Evolutionary conservation across 2,797 vertebrate species (phyloP), one percentile per base, ranked within the genome.

Genomic region (Hirundo rustica): DNA sequence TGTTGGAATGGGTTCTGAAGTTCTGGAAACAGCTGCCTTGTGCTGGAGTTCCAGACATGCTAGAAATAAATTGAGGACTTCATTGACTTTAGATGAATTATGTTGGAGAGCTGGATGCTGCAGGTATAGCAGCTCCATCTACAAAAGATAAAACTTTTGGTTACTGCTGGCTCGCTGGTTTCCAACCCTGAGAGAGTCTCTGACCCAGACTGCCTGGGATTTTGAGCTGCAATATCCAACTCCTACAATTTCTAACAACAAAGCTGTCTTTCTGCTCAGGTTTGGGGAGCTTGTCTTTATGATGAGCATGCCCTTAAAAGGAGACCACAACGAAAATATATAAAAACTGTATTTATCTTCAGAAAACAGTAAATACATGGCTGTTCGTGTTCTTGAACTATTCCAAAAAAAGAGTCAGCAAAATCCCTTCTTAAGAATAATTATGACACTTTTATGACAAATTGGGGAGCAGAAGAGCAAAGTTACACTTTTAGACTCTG

Each of bases 51-150:
- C 34, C 88, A 82, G 88, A 64, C 30, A 0, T 4, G 5, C 54
- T 67, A 13, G 30, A 88, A 96, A 95, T 88, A 80, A 95, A 96
- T 80, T 27, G 68, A 93, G 47, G 80, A 25, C 61, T 93, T 89
- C 68, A 74, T 45, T 87, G 87, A 40, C 78, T 89, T 89, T 5
- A 51, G 75, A 74, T 79, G 50, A 87, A 92, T 94, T 87, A 58
- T 22, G 9, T 11, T 80, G 65, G 61, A 34, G 1, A 21, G 42
- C 4, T 55, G 78, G 53, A 74, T 82, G 47, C 30, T 77, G 42
- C 71, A 91, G 68, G 92, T 88, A 58, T 77, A 67, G 68, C 36
- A 89, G 65, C 68, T 88, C 79, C 68, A 47, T 58, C 57, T 21
- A 79, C 51, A 89, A 44, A 53, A 87, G 91, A 80, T 70, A 68